A percentile compares a stretch with the other conserved stretches of the same genome.
These are phyloP conservation scores for Amniataba percoides DNA, from an alignment of 2,797 vertebrate genomes.

Conservation along the genomic window DNA sequence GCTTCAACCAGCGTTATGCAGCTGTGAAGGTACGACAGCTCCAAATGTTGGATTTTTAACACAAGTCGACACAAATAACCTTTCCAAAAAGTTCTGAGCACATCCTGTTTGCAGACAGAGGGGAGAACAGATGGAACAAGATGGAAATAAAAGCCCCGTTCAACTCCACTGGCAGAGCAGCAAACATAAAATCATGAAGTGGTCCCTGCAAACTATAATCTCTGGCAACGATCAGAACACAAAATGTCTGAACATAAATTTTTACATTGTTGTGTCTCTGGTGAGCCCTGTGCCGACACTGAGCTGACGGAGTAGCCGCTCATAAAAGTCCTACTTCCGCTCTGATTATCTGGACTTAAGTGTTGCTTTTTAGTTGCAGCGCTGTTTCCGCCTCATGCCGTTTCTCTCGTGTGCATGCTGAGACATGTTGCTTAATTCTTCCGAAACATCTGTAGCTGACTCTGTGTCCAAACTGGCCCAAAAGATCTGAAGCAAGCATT, in stretches of 20 bases:
- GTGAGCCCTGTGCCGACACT: background rate
- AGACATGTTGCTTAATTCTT: slow-evolving; percentile 11
- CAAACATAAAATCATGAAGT: slow-evolving; percentile 2
- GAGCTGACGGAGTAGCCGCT: background rate
- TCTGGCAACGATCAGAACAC: slow-evolving; percentile 17
- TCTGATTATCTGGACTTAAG: background rate
- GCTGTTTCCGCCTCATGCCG: slow-evolving; percentile 15
- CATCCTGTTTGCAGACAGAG: slow-evolving; percentile 10
- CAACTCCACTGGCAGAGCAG: slow-evolving; percentile 20
- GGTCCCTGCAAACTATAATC: background rate
- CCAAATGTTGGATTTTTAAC: slow-evolving; percentile 14
- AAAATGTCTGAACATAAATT: slow-evolving; percentile 12
- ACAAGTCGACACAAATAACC: slow-evolving; percentile 16
- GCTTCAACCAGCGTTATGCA: background rate
- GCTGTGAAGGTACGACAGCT: slow-evolving; percentile 17
- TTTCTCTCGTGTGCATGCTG: slow-evolving; percentile 6
- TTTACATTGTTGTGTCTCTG: background rate
- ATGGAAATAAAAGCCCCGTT: background rate
- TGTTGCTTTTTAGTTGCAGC: background rate
- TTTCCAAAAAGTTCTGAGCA: slow-evolving; percentile 19
- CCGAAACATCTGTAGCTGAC: slow-evolving; percentile 24
- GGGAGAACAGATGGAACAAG: slow-evolving; percentile 36
- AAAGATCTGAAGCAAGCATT: background rate
- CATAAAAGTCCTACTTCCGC: background rate
- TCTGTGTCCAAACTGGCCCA: slow-evolving; percentile 6